phyloP scores from a whole-genome alignment of 2,797 vertebrate species.

The Sebastes kiyomatsui region DNA sequence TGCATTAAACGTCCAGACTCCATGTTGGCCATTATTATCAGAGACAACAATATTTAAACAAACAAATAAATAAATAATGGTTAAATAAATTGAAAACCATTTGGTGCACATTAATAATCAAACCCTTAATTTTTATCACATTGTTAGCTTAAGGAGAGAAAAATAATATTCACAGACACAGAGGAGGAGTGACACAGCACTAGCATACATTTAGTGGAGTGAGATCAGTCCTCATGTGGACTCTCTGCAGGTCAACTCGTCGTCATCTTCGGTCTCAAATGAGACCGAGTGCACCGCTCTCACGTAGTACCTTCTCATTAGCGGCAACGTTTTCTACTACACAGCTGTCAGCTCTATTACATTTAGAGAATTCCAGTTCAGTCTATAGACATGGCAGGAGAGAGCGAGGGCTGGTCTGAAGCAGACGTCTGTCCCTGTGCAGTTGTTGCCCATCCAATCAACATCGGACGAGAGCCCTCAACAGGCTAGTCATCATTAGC shows the following conservation, averaged over 20 bases:
- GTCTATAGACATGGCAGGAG: slow-evolving; percentile 54
- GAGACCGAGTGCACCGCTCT: slow-evolving; percentile 30
- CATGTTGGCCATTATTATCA: slow-evolving; percentile 27
- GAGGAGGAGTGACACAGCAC: slow-evolving; percentile 50
- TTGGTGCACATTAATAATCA: slow-evolving; percentile 39
- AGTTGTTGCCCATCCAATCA: slow-evolving; percentile 69
- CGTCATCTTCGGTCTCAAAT: slow-evolving; percentile 19
- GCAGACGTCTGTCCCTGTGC: slow-evolving; percentile 57
- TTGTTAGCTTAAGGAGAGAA: slow-evolving; percentile 39
- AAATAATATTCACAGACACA: slow-evolving; percentile 56
- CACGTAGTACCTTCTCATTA: slow-evolving; percentile 49
- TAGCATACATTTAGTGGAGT: slow-evolving; percentile 55
- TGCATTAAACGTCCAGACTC: slow-evolving; percentile 30
- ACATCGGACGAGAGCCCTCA: slow-evolving; percentile 76
- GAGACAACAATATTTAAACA: slow-evolving; percentile 46
- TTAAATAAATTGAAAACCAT: slow-evolving; percentile 58
- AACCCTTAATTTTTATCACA: slow-evolving; percentile 48
- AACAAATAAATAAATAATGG: slow-evolving; percentile 69
- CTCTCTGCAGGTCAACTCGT: slow-evolving; percentile 44
- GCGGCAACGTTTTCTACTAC: slow-evolving; percentile 29
- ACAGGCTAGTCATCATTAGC: slow-evolving; percentile 74
- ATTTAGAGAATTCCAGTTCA: slow-evolving; percentile 46
- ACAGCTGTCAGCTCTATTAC: slow-evolving; percentile 28
- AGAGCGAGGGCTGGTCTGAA: slow-evolving; percentile 57
- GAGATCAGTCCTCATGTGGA: slow-evolving; percentile 33